These are phyloP conservation scores for Oopsacas minuta DNA, from an alignment of 37 sponge, comb jelly and placozoan species.

Conservation along the genomic window DNA sequence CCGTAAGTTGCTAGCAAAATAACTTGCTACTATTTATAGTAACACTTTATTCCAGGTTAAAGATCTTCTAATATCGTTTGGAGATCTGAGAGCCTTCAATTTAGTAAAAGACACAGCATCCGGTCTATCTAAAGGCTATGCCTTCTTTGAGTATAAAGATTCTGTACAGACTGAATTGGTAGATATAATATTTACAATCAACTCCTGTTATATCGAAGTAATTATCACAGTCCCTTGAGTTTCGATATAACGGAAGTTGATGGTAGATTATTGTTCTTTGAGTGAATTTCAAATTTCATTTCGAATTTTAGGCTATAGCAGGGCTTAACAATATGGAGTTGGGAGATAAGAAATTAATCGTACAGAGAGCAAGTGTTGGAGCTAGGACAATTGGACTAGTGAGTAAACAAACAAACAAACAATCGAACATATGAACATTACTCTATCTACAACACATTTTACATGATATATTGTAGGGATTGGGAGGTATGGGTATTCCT, in stretches of 20 bases:
- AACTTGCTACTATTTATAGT: no score
- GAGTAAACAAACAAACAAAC: no score
- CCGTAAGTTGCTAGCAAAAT: no score
- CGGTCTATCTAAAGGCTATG: conserved; percentile 90
- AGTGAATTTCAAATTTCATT: no score
- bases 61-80: conserved; percentile 87
- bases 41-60: no score
- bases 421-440: no score
- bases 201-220: not conserved
- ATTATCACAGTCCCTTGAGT: no score
- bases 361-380: conserved; percentile 95
- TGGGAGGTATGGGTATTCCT: conserved; percentile 31
- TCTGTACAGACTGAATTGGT: conserved; percentile 69
- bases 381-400: conserved; percentile 39
- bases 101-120: conserved; percentile 95
- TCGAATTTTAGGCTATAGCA: conserved; percentile 94
- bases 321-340: conserved; percentile 96
- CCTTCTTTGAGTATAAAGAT: conserved; percentile 94
- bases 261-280: no score
- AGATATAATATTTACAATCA: conserved; percentile 18
- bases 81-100: conserved; percentile 86
- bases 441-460: no score
- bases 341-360: conserved; percentile 99
- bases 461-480: not conserved
- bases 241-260: no score